Percentiles rank a stretch among this genome's conserved stretches.
Conservation (phyloP, 2,888 invertebrate species). For the Tipula helvola region DNA sequence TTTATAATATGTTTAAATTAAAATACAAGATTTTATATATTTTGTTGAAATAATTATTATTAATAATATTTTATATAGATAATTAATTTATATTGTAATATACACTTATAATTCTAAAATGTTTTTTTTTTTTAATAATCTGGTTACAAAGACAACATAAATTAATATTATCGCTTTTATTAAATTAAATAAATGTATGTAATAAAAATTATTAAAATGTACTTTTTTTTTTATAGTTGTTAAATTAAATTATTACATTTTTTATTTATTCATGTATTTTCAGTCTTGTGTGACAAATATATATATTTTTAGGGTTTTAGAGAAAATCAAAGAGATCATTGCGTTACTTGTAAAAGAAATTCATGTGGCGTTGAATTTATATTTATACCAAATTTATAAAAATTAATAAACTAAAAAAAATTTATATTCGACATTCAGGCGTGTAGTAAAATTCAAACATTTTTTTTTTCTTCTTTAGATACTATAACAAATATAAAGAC, state of each 20-base stretch:
- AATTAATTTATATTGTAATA: not conserved
- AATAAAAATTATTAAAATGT: not conserved
- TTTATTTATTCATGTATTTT: not conserved
- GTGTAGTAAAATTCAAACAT: not conserved
- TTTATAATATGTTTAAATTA: not conserved
- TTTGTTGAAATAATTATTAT: not conserved
- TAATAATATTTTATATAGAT: not conserved
- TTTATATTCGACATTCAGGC: not conserved
- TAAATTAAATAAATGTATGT: not conserved
- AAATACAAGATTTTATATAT: not conserved
- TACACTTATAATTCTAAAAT: not conserved
- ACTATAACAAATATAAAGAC: not conserved
- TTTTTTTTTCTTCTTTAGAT: not conserved
- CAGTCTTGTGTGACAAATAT: not conserved
- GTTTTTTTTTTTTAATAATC: not conserved
- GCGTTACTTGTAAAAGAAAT: not conserved
- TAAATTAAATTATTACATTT: not conserved
- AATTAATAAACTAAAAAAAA: not conserved
- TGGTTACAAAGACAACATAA: not conserved
- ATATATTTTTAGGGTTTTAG: not conserved
- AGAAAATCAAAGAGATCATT: not conserved
- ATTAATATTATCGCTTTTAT: not conserved
- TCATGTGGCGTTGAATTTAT: not conserved
- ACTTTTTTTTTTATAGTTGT: not conserved
- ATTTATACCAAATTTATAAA: not conserved